These are phyloP conservation scores for Cheilosia variabilis DNA, from an alignment of 2,888 invertebrate species.

Conservation along the genomic window DNA sequence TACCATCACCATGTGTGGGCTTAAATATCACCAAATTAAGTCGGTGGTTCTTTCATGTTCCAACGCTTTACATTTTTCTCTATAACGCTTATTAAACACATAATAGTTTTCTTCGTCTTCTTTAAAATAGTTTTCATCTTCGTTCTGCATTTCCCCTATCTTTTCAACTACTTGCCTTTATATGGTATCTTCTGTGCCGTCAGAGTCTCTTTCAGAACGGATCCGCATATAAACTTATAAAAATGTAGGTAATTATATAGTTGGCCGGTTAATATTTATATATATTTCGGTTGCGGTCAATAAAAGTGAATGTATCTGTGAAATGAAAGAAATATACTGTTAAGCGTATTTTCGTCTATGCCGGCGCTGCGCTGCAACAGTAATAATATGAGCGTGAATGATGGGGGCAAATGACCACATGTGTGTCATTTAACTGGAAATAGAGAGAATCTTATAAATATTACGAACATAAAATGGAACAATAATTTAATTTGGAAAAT, in stretches of 20 bases:
- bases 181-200: conserved; percentile 50
- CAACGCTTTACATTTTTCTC: not conserved
- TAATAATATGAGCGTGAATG: conserved; percentile 21
- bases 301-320: conserved; percentile 52
- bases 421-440: conserved; percentile 58
- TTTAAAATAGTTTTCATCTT: conserved; percentile 5
- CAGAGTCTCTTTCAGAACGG: not conserved
- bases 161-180: conserved; percentile 20
- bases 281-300: conserved; percentile 15
- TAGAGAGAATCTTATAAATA: conserved; percentile 59
- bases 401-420: conserved; percentile 59
- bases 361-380: not conserved
- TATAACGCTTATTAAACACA: conserved; percentile 10
- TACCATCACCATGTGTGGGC: not conserved
- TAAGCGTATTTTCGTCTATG: conserved; percentile 27
- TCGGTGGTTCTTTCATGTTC: not conserved
- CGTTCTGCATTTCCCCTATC: not conserved
- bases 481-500: conserved; percentile 41
- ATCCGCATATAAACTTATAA: conserved; percentile 13
- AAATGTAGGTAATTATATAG: conserved; percentile 37
- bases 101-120: conserved; percentile 9
- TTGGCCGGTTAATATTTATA: conserved; percentile 9
- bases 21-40: conserved; percentile 24
- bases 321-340: conserved; percentile 43
- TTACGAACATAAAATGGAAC: conserved; percentile 59